Base-by-base conservation (phyloP, 2,113 vertebrate species). In the Nannospalax galili region DNA sequence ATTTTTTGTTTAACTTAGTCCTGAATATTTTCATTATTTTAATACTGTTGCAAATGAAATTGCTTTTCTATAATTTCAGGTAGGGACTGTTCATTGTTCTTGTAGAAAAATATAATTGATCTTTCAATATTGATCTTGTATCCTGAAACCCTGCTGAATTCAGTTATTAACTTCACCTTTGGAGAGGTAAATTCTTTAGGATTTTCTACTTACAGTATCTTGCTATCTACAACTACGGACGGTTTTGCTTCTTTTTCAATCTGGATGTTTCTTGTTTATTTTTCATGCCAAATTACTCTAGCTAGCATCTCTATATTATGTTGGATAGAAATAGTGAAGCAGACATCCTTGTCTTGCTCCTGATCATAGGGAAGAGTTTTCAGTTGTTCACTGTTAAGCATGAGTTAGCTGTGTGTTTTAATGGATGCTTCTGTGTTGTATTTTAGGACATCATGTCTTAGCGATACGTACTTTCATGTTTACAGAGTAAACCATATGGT, bases 211-310 rank as follows among this genome's bases (percentile, higher is more conserved):
- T 77, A 52, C 45, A 52, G 16, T 52, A 52, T 52, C 30, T 12
- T 52, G 14, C 28, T 42, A 32, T 77, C 26, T 77, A 32, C 14
- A 28, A 28, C 15, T 22, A 62, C 7, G 15, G 22, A 65, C 9
- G 5, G 40, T 9, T 77, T 77, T 77, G 30, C 45, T 32, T 52
- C 7, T 77, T 77, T 52, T 32, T 42, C 7, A 77, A 17, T 45
- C 74, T 77, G 28, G 6, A 5, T 77, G 98, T 99, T 30, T 75
- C 45, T 30, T 75, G 45, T 77, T 48, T 32, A 26, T 52, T 28
- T 77, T 52, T 77, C 45, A 32, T 77, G 30, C 26, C 22, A 42
- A 24, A 45, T 45, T 42, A 75, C 73, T 45, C 24, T 45, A 5
- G 2, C 15, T 75, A 75, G 40, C 28, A 45, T 75, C 73, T 75